Evolutionary conservation across 1,140 invertebrate genomes (phyloP), one percentile per base, ranked within the genome.

Genomic region (Acromyrmex heyeri): DNA sequence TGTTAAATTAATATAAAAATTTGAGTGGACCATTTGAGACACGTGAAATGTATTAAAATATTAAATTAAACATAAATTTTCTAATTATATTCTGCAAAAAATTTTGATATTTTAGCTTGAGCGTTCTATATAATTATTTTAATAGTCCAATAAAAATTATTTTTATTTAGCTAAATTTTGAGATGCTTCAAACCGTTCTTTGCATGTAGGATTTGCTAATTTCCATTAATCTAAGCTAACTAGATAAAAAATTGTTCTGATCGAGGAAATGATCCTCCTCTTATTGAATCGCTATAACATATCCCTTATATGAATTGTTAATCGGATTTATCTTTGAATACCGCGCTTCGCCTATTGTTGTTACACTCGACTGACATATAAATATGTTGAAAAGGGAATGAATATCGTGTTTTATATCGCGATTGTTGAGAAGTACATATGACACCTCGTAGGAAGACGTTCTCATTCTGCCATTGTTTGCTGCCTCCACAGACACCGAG

Each of bases 381-480:
- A 57, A 44, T 81, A 59, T 44, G 38, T 44, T 70, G 64, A 70
- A 53, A 67, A 53, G 27, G 14, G 7, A 70, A 21, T 38, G 24
- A 61, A 61, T 48, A 62, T 62, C 79, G n/a, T 57, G 69, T 75
- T 73, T 82, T 72, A 75, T 14, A 62, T 62, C 69, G 62, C 24
- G 38, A 70, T 48, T 62, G 55, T 70, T 38, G 16, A 61, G 18
- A 38, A 55, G 48, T 67, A 44, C 38, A 44, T 44, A 14, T 55
- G 67, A 83, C 79, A 62, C 27, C 38, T n/a, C 69, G 67, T 75
- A 70, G 55, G 38, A 61, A 73, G 55, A 70, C 14, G 27, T 55
- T 81, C 78, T 73, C 79, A 27, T 83, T 21, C 38, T 55, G 69
- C 5, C 38, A 83, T 83, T 83, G 69, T 83, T 34, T 34, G 70